phyloP scores from a whole-genome alignment of 1,140 invertebrate species.

The Drosophila kepulauana region DNA sequence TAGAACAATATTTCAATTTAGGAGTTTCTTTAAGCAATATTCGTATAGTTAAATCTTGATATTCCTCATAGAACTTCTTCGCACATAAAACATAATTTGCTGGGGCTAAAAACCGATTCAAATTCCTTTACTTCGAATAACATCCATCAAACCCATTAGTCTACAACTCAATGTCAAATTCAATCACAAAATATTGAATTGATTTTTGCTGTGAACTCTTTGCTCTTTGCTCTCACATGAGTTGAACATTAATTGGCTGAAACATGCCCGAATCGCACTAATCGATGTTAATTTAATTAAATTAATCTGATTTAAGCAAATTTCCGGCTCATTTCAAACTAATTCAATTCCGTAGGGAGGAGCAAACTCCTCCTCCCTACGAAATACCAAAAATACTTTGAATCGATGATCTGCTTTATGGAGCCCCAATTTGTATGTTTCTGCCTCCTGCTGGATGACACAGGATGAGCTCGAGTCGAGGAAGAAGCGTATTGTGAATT shows the following conservation, averaged over 20 bases:
- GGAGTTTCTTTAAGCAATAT: no score
- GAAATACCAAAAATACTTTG: slow-evolving; percentile 11
- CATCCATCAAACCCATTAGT: no score
- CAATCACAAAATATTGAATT: no score
- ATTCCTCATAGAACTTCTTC: no score
- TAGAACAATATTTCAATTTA: no score
- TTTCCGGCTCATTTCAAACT: slow-evolving; percentile 18
- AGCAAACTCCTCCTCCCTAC: background rate
- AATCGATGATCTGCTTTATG: slow-evolving; percentile 41
- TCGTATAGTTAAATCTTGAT: no score
- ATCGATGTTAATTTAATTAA: slow-evolving; percentile 21
- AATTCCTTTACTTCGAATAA: no score
- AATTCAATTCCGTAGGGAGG: slow-evolving; percentile 7
- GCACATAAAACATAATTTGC: no score
- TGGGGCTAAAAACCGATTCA: no score
- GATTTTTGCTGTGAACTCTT: no score
- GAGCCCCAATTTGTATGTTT: slow-evolving; percentile 38
- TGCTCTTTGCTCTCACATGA: background rate
- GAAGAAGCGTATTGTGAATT: slow-evolving; percentile 7
- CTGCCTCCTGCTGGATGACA: background rate
- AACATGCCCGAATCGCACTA: slow-evolving; percentile 3
- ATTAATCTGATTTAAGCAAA: slow-evolving; percentile 16
- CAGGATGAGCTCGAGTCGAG: background rate
- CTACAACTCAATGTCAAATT: no score
- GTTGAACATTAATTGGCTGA: background rate